Base-by-base conservation (phyloP, 2,888 invertebrate species). In the Leptura quadrifasciata region DNA sequence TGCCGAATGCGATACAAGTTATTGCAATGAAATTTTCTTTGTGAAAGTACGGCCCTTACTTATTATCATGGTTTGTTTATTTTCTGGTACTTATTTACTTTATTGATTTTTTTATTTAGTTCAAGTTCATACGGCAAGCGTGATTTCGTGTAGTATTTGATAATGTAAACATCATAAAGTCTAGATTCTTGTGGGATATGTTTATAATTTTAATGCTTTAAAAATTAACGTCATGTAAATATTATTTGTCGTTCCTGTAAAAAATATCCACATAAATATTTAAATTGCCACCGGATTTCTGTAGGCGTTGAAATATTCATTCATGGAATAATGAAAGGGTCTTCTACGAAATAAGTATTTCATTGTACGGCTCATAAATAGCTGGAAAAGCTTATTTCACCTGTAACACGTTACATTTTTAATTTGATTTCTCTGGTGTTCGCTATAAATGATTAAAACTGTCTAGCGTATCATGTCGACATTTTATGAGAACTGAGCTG, bases 261-360 rank as follows among this genome's bases (percentile, higher is more conserved):
- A 63, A 63, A 60, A 60, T 24, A 27, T 27, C 27, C n/a, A 47
- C 15, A 60, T 24, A 60, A 9, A 60, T 39, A 63, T 47, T 63
- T 39, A 63, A 61, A 35, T 39, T 47, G 47, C 17, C 15, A 15
- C 63, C 63, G 39, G 39, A 3, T 39, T 39, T 35, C 39, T 15
- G 63, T 63, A 21, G 63, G 63, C 39, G 63, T 17, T 47, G 20
- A 63, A 63, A 63, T 63, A 63, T 63, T 39, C 63, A 63, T 63
- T 63, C 63, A 63, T 20, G 35, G 39, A 63, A 18, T 63, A 20
- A 63, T 39, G 21, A 39, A 35, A 8, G 63, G 20, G 35, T 9
- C 18, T 63, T 63, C 63, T 39, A 39, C 39, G 63, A 63, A 63
- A 10, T 17, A 39, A 39, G 35, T 10, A 61, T 61, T 61, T 61